phyloP scores from a whole-genome alignment of 2,797 vertebrate genomes.

The Muscicapa comitata region DNA sequence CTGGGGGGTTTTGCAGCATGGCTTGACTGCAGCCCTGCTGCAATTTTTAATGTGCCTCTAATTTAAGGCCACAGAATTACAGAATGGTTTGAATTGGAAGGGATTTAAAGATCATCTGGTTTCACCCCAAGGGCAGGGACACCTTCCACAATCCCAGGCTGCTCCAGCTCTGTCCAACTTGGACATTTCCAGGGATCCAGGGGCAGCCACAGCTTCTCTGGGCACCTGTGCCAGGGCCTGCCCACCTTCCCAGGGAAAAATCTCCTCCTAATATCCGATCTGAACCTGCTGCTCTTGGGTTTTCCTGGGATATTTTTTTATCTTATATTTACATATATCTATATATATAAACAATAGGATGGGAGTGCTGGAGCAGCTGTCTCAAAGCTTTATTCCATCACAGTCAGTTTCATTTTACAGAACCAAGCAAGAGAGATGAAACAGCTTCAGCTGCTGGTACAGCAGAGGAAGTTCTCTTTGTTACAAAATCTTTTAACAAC shows the following conservation, averaged over 20 bases:
- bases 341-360: no score
- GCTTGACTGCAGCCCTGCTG: neutral
- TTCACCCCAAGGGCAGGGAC: neutral
- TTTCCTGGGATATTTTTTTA: no score
- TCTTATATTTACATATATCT: no score
- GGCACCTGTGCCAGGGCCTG: neutral
- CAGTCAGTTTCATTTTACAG: no score
- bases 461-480: no score
- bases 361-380: no score
- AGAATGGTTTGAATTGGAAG: neutral
- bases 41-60: neutral
- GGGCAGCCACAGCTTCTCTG: neutral
- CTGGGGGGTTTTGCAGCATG: fast-evolving
- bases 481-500: no score
- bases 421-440: no score
- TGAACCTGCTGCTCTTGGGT: neutral
- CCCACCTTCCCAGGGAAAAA: fast-evolving
- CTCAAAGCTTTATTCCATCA: no score
- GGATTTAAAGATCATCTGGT: no score
- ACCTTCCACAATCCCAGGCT: fast-evolving
- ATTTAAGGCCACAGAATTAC: neutral
- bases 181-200: neutral
- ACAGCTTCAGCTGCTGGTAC: no score
- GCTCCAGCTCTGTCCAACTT: fast-evolving
- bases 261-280: neutral